Percentiles rank a stretch among this genome's conserved stretches.
phyloP scores from a whole-genome alignment of 2,888 invertebrate species.

The Leptopilina drosophilae region DNA sequence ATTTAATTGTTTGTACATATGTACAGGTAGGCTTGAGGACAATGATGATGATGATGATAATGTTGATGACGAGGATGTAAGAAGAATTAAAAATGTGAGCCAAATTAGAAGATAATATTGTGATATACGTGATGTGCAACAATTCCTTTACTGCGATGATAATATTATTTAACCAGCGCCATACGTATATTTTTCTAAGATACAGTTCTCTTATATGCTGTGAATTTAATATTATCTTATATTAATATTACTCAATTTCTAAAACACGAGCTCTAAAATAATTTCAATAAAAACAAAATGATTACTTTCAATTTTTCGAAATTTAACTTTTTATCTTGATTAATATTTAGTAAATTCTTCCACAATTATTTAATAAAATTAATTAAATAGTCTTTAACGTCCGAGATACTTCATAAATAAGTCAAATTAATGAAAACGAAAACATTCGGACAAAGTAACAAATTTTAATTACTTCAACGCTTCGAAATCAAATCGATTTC shows the following conservation, averaged over 20 bases:
- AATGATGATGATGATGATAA: not conserved
- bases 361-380: too few species aligned
- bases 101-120: constrained; percentile 37
- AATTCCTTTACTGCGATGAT: constrained; percentile 33
- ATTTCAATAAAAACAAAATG: not conserved
- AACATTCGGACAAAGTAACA: too few species aligned
- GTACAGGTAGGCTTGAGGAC: not conserved
- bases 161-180: constrained; percentile 39
- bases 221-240: constrained; percentile 21
- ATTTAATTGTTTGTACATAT: not conserved
- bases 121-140: constrained; percentile 30
- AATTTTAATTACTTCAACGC: too few species aligned
- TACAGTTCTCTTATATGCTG: constrained; percentile 25
- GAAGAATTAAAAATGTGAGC: constrained; percentile 26
- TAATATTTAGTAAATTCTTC: too few species aligned
- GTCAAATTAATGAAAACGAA: too few species aligned
- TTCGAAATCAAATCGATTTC: too few species aligned
- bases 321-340: too few species aligned
- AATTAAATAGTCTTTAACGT: too few species aligned
- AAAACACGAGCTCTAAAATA: constrained; percentile 27
- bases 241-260: not conserved
- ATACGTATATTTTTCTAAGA: constrained; percentile 40
- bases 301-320: too few species aligned
- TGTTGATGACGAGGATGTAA: not conserved
- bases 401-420: too few species aligned